Conservation (phyloP, 2,797 vertebrate species). For the Oryzias dopingdopingensis region DNA sequence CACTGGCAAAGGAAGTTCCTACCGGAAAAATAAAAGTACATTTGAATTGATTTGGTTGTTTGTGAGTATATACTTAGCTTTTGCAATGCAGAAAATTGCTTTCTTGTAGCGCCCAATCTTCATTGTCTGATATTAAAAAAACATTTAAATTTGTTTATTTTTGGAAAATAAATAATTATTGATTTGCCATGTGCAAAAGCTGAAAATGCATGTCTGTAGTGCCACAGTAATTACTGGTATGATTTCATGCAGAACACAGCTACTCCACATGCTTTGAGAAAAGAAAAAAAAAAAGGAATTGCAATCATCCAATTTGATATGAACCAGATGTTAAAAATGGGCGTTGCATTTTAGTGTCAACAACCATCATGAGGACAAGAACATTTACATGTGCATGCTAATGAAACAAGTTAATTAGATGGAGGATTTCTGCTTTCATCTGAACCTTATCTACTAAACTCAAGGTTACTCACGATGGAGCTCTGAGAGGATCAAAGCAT, state of each 20-base stretch:
- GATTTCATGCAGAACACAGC: conserved; percentile 55
- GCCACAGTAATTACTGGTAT: conserved; percentile 65
- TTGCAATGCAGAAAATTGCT: neutral
- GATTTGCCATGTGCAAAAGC: conserved; percentile 50
- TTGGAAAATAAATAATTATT: conserved; percentile 41
- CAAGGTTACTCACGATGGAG: conserved; percentile 4
- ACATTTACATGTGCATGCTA: conserved; percentile 14
- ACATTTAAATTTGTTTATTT: conserved; percentile 35
- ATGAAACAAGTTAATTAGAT: conserved; percentile 36
- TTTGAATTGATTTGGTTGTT: neutral
- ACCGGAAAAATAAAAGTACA: neutral
- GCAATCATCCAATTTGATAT: conserved; percentile 36
- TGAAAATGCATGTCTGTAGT: conserved; percentile 57
- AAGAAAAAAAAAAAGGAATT: conserved; percentile 22
- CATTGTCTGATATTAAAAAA: conserved; percentile 27
- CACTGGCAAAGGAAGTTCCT: too few species aligned
- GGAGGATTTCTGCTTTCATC: conserved; percentile 23
- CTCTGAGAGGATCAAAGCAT: neutral
- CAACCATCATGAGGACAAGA: conserved; percentile 34
- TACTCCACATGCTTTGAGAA: conserved; percentile 48
- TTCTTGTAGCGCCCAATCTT: conserved; percentile 10
- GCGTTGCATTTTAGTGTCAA: conserved; percentile 31
- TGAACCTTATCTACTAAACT: conserved; percentile 5
- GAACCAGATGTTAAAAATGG: conserved; percentile 54
- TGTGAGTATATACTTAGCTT: neutral